Evolutionary conservation across 2,888 invertebrate species (phyloP).

Genomic region (Eupithecia subumbrata): DNA sequence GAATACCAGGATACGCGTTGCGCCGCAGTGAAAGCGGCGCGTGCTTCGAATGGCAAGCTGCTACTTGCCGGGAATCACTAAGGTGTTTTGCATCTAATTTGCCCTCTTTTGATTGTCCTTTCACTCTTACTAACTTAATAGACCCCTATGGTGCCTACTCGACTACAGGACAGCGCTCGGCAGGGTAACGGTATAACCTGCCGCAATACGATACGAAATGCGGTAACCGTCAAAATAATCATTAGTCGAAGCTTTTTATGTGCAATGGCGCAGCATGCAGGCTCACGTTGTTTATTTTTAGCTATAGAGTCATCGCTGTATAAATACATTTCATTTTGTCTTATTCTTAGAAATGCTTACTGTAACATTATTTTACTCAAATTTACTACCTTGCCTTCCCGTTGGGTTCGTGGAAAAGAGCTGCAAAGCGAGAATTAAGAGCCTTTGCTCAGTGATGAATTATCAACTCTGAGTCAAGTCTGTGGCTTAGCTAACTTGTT

Average conservation of each 20-base stretch:
- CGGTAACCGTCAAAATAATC: constrained; percentile 33
- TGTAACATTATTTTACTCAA: background rate
- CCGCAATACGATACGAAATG: constrained; percentile 34
- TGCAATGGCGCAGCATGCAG: constrained; percentile 13
- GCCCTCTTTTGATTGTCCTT: constrained; percentile 70
- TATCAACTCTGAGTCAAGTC: background rate
- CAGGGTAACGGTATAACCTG: constrained; percentile 35
- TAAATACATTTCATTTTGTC: background rate
- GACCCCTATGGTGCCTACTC: constrained; percentile 30
- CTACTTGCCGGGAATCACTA: constrained; percentile 76
- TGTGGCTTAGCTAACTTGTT: background rate
- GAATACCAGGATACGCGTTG: constrained; percentile 67
- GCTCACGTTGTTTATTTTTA: constrained; percentile 1
- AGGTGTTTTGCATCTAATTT: constrained; percentile 76
- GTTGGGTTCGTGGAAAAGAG: background rate
- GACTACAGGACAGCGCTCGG: constrained; percentile 25
- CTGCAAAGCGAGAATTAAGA: background rate
- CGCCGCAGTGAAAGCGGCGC: constrained; percentile 75
- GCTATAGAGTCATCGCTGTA: background rate
- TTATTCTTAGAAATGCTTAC: background rate
- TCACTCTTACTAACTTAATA: constrained; percentile 74
- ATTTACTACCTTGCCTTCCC: background rate
- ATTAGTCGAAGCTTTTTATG: constrained; percentile 22
- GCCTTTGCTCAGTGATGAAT: background rate
- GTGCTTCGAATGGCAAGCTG: constrained; percentile 69